phyloP scores from a whole-genome alignment of 2,113 vertebrate genomes.

The Hippopotamus amphibius region DNA sequence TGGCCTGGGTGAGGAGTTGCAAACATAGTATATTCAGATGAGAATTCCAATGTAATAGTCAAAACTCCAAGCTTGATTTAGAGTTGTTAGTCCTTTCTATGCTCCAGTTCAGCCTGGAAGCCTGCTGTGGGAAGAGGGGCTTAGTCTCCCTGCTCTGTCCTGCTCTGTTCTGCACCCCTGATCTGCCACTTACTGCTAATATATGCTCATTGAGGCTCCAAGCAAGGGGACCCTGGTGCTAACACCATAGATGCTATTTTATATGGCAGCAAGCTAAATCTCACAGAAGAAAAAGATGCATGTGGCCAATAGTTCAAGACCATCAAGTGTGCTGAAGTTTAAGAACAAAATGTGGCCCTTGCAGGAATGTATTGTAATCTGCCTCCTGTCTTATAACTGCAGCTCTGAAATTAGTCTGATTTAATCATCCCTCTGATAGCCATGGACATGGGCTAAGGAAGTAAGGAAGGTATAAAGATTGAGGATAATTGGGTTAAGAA shows the following conservation, averaged over 20 bases:
- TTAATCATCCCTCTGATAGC: not conserved
- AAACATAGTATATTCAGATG: not conserved
- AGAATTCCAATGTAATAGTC: not conserved
- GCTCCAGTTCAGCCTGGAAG: not conserved
- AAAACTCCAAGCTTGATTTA: not conserved
- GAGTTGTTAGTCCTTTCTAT: not conserved
- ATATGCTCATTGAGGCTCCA: not conserved
- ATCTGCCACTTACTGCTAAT: not conserved
- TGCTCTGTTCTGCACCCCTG: too few species aligned
- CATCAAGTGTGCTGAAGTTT: not conserved
- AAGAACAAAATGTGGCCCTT: not conserved
- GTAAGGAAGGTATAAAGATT: not conserved
- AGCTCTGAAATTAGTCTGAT: not conserved
- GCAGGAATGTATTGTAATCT: not conserved
- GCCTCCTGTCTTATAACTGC: not conserved
- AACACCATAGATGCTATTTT: not conserved
- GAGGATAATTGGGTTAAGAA: not conserved
- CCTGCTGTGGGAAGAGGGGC: not conserved
- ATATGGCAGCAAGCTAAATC: not conserved
- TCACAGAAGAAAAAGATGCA: not conserved
- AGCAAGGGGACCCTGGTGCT: not conserved
- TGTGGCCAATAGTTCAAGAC: not conserved
- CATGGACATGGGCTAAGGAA: not conserved
- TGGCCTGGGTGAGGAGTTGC: not conserved
- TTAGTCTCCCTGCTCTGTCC: not conserved